Evolutionary conservation across 2,888 invertebrate genomes (phyloP).

Genomic region (Germaria angustata): DNA sequence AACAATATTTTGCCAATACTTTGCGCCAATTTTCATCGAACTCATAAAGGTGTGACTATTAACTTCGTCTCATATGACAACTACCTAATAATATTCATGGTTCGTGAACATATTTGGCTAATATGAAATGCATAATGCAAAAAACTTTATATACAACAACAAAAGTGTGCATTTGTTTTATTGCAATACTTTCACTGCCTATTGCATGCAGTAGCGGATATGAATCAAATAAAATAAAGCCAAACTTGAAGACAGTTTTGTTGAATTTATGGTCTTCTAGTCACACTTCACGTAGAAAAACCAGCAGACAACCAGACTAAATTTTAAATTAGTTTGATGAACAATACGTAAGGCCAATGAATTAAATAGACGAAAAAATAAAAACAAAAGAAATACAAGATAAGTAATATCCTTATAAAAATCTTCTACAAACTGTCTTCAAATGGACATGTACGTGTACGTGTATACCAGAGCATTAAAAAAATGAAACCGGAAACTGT

Average conservation of each 20-base stretch:
- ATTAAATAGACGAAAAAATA: too few species aligned
- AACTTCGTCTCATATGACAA: neutral
- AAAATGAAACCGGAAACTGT: too few species aligned
- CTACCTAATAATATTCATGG: slow-evolving; percentile 38
- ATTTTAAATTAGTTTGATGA: neutral
- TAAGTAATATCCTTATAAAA: slow-evolving; percentile 7
- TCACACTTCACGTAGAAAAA: neutral
- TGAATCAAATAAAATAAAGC: neutral
- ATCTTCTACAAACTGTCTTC: neutral
- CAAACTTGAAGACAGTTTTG: neutral
- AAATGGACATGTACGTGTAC: too few species aligned
- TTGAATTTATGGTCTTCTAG: slow-evolving; percentile 36
- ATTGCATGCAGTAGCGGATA: neutral
- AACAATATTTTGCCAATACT: neutral
- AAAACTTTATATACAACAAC: neutral
- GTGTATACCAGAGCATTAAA: too few species aligned
- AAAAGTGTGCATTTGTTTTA: slow-evolving; percentile 28
- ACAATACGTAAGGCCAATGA: slow-evolving; percentile 49
- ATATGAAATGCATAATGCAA: slow-evolving; percentile 21
- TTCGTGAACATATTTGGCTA: slow-evolving; percentile 24
- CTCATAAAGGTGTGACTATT: slow-evolving; percentile 22
- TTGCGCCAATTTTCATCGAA: neutral
- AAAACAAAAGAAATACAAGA: slow-evolving; percentile 25
- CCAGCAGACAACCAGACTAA: neutral
- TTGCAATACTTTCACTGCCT: slow-evolving; percentile 59